These are phyloP conservation scores for Lophura nycthemera DNA, from an alignment of 2,113 vertebrate species.

Conservation along the genomic window DNA sequence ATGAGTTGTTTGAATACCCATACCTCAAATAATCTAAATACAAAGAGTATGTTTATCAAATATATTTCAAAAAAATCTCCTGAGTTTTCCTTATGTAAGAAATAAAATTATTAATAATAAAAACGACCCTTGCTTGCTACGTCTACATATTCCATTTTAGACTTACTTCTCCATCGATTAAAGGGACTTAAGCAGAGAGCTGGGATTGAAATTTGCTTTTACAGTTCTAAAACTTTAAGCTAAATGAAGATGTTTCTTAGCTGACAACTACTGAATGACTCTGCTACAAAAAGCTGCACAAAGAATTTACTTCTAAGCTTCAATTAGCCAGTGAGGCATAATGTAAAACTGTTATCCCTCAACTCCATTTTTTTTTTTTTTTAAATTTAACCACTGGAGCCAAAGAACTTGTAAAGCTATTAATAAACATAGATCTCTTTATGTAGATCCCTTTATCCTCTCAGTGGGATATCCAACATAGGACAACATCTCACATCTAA, in stretches of 20 bases:
- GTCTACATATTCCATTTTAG: background rate
- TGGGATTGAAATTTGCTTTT: background rate
- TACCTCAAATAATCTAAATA: background rate
- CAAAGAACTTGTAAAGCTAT: conserved; percentile 27
- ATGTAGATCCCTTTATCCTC: conserved; percentile 38
- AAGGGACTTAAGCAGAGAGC: background rate
- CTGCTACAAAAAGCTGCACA: background rate
- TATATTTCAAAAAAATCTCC: background rate
- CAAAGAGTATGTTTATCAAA: background rate
- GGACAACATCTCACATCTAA: conserved; percentile 29
- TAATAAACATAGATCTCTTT: conserved; percentile 31
- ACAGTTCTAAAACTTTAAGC: background rate
- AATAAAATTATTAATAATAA: background rate
- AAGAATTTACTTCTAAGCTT: background rate
- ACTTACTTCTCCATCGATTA: background rate
- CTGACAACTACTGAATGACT: background rate
- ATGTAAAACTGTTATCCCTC: background rate
- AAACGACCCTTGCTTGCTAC: background rate
- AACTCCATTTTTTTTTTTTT: background rate
- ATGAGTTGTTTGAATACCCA: background rate
- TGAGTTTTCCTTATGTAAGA: background rate
- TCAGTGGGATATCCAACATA: conserved; percentile 32
- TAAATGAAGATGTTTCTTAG: background rate
- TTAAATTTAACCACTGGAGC: background rate
- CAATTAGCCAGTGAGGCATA: background rate